These are phyloP conservation scores for Zootoca vivipara DNA, from an alignment of 2,113 vertebrate genomes.

Conservation along the genomic window DNA sequence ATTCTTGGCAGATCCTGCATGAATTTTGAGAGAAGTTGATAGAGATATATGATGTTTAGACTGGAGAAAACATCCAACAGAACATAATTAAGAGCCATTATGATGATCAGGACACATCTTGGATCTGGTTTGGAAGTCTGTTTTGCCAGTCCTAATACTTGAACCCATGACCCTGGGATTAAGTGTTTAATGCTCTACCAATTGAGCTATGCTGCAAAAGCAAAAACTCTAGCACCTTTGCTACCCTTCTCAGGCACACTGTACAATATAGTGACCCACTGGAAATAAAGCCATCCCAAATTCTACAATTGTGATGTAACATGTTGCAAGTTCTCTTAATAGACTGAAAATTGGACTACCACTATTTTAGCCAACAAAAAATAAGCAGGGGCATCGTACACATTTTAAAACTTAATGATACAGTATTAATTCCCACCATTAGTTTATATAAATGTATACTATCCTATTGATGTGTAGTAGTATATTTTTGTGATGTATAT, in stretches of 20 bases:
- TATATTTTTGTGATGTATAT: neutral
- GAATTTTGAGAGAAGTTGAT: constrained; percentile 13
- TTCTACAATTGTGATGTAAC: neutral
- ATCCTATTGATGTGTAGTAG: neutral
- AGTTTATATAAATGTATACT: neutral
- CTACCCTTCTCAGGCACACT: neutral
- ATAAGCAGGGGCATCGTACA: neutral
- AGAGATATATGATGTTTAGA: constrained; percentile 25
- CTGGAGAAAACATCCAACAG: constrained; percentile 44
- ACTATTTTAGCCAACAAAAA: neutral
- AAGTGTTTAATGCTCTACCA: too few species aligned
- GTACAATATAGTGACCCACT: neutral
- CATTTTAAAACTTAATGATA: neutral
- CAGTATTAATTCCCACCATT: neutral
- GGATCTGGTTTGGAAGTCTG: constrained; percentile 44
- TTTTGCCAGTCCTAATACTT: constrained; percentile 25
- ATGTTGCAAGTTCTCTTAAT: neutral
- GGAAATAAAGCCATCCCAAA: neutral
- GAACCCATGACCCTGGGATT: too few species aligned
- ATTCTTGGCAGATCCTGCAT: constrained; percentile 57
- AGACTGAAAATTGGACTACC: neutral
- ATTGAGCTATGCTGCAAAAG: too few species aligned
- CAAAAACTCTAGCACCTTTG: neutral
- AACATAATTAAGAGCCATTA: constrained; percentile 17
- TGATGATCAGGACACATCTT: constrained; percentile 24